phyloP scores from a whole-genome alignment of 1,140 invertebrate genomes.

The Pachyrhynchus sulphureomaculatus region DNA sequence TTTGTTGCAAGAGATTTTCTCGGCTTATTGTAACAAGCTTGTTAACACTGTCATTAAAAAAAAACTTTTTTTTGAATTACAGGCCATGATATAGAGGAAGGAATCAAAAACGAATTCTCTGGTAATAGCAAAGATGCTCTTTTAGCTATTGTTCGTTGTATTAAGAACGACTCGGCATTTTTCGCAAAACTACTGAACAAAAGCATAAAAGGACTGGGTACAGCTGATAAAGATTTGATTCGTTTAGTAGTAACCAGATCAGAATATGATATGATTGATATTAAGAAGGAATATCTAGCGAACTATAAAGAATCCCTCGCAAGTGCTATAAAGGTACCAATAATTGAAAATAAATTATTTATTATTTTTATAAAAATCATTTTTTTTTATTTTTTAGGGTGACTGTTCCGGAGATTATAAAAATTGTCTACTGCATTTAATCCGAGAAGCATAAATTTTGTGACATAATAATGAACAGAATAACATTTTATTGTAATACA shows the following conservation, averaged over 20 bases:
- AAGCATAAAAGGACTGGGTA: conserved; percentile 84
- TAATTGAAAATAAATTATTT: conserved; percentile 5
- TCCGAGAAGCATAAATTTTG: conserved; percentile 56
- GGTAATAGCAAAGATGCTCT: conserved; percentile 67
- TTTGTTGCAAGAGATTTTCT: too few relatives aligned
- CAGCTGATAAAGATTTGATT: conserved; percentile 82
- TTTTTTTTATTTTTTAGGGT: conserved; percentile 60
- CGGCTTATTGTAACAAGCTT: too few relatives aligned
- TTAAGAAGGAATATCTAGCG: conserved; percentile 78
- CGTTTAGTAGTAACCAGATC: conserved; percentile 82
- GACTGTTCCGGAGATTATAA: conserved; percentile 83
- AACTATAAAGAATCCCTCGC: conserved; percentile 80
- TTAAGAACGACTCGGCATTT: conserved; percentile 80
- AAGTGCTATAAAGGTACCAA: conserved; percentile 75
- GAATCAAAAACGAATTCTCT: conserved; percentile 71
- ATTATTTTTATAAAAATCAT: conserved; percentile 9
- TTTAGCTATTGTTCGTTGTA: conserved; percentile 72
- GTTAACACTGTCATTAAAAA: not conserved
- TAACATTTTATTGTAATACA: too few relatives aligned
- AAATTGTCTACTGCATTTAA: conserved; percentile 70
- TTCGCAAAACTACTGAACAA: conserved; percentile 87
- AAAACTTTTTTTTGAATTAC: not conserved
- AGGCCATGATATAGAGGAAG: conserved; percentile 66
- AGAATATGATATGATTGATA: conserved; percentile 86
- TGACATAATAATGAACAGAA: too few relatives aligned